Conservation (phyloP, 35 echinoderm and acorn worm species). For the Strongylocentrotus purpuratus region DNA sequence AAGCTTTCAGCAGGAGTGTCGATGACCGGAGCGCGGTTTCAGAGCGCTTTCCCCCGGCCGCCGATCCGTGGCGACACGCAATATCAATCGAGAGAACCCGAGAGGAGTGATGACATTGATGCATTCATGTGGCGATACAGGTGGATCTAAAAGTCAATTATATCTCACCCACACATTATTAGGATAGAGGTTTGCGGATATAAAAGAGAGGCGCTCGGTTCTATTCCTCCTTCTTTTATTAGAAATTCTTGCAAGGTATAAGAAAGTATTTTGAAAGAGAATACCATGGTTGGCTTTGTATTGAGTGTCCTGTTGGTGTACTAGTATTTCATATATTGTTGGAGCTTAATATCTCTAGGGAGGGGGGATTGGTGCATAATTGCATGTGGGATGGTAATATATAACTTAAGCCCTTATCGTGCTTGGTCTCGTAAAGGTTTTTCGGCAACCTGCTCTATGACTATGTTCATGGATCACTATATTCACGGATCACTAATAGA, state of each 20-base stretch:
- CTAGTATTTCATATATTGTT: background rate
- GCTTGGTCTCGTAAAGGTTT: background rate
- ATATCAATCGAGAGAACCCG: background rate
- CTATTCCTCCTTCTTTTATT: background rate
- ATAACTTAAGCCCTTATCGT: background rate
- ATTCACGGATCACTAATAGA: too few species aligned
- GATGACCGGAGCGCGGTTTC: background rate
- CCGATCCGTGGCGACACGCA: background rate
- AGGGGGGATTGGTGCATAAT: background rate
- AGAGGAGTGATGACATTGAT: background rate
- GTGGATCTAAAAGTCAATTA: constrained; percentile 24
- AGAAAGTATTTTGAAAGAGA: background rate
- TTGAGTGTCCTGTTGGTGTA: background rate
- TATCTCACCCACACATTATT: constrained; percentile 9
- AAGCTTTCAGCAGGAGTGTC: background rate
- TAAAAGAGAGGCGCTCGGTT: background rate
- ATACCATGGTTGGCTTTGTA: background rate
- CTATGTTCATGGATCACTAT: too few species aligned
- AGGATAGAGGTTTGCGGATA: background rate
- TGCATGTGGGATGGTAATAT: background rate
- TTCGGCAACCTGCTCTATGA: too few species aligned
- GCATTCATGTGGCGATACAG: background rate
- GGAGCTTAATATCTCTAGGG: background rate
- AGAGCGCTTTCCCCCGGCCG: background rate
- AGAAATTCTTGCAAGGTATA: background rate